Conservation (phyloP, 1,140 invertebrate species). For the Magallana angulata region DNA sequence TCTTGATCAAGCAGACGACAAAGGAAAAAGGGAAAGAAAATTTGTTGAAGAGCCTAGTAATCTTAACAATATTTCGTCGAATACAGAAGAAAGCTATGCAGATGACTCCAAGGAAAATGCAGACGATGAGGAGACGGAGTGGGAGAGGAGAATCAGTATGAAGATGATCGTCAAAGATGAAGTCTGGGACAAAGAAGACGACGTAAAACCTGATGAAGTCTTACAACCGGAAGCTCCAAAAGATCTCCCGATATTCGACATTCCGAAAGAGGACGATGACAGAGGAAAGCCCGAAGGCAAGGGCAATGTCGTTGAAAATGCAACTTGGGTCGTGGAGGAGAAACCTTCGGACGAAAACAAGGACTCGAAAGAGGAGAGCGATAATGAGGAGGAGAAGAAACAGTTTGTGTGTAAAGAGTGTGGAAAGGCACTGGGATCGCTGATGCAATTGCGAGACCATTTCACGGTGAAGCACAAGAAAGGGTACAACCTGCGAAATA, state of each 20-base stretch:
- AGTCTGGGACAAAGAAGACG: background rate
- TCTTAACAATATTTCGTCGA: background rate
- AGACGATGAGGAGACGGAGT: background rate
- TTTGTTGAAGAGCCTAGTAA: background rate
- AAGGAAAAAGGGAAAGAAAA: background rate
- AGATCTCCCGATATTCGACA: constrained; percentile 14
- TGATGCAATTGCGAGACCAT: constrained; percentile 32
- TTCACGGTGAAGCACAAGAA: constrained; percentile 43
- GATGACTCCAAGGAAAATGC: background rate
- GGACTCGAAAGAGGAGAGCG: background rate
- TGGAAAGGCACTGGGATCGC: background rate
- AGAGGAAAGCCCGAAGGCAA: background rate
- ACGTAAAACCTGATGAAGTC: background rate
- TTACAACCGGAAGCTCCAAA: background rate
- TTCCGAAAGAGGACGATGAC: background rate
- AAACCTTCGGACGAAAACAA: background rate
- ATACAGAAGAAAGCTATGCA: background rate
- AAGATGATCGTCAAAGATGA: constrained; percentile 17
- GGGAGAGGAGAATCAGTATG: background rate
- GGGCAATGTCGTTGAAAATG: background rate
- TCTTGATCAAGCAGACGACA: background rate
- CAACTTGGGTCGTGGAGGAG: constrained; percentile 30
- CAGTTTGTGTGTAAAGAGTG: constrained; percentile 40
- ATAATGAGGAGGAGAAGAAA: constrained; percentile 9
- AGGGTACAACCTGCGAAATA: constrained; percentile 15